Conservation (phyloP, 2,113 vertebrate genomes). For the Calyptomena viridis region DNA sequence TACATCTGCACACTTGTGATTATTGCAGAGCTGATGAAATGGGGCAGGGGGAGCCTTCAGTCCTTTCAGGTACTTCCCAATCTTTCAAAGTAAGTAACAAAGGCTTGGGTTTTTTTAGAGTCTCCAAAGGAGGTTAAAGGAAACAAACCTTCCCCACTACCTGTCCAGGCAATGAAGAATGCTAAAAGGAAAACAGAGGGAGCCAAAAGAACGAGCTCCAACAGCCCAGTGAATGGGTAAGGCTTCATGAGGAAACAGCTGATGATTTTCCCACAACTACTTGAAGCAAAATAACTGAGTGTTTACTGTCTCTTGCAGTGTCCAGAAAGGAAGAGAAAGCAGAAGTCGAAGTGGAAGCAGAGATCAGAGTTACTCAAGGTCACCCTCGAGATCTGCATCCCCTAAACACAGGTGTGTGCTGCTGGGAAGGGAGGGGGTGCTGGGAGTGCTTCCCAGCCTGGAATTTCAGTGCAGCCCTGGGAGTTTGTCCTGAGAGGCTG, state of each 20-base stretch:
- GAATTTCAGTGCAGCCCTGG: background rate
- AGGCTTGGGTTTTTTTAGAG: slow-evolving; percentile 38
- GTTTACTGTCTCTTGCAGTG: background rate
- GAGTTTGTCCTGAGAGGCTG: fast-evolving
- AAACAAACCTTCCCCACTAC: slow-evolving; percentile 71
- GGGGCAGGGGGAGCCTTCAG: background rate
- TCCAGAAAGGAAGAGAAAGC: slow-evolving; percentile 74
- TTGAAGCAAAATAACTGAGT: background rate
- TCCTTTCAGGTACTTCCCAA: background rate
- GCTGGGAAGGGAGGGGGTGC: fast-evolving
- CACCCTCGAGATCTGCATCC: slow-evolving; percentile 72
- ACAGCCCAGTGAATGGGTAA: slow-evolving; percentile 80
- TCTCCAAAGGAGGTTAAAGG: slow-evolving; percentile 79
- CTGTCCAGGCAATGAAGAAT: slow-evolving; percentile 74
- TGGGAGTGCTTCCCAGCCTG: background rate
- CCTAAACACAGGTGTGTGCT: slow-evolving; percentile 73
- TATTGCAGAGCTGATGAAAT: fast-evolving
- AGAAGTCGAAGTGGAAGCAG: slow-evolving; percentile 75
- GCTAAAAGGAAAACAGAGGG: slow-evolving; percentile 73
- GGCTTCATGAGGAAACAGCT: background rate
- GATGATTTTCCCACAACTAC: fast-evolving
- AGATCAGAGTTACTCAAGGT: slow-evolving; percentile 79
- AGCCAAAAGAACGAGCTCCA: slow-evolving; percentile 58
- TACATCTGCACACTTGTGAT: fast-evolving
- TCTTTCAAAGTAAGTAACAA: background rate